Conservation (phyloP, 2,797 vertebrate genomes). For the Thripadectes ignobilis region DNA sequence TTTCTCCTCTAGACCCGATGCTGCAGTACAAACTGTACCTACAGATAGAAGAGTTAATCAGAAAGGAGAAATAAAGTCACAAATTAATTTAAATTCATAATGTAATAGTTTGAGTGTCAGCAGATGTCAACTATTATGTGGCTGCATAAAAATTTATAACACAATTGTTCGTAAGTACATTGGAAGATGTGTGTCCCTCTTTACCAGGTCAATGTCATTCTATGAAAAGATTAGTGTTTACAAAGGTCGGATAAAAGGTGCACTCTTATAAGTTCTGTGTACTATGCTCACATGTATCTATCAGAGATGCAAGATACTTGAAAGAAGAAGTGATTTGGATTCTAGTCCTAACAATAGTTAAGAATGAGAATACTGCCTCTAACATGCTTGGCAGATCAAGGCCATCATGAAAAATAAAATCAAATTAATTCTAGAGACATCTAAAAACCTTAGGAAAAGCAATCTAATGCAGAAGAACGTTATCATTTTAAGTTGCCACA, state of each 20-base stretch:
- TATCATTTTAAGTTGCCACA: background rate
- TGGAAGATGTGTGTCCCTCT: background rate
- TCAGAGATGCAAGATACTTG: background rate
- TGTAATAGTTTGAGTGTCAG: background rate
- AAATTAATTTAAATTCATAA: background rate
- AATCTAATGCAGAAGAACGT: background rate
- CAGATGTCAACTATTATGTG: background rate
- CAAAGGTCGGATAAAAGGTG: background rate
- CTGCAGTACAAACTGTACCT: background rate
- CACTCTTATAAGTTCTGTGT: background rate
- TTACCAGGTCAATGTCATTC: background rate
- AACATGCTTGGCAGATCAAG: background rate
- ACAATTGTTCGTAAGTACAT: background rate
- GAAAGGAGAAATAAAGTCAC: conserved; percentile 18
- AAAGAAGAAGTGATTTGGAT: background rate
- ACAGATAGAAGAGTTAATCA: background rate
- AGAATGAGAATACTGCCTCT: background rate
- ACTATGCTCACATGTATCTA: rapidly evolving
- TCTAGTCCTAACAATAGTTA: background rate
- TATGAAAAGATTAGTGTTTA: background rate
- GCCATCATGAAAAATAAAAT: background rate
- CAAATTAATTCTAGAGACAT: background rate
- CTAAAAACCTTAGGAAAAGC: background rate
- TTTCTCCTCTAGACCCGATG: background rate
- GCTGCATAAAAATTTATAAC: background rate